Conservation (phyloP, 2,888 invertebrate genomes). For the Lithophane ornitopus region DNA sequence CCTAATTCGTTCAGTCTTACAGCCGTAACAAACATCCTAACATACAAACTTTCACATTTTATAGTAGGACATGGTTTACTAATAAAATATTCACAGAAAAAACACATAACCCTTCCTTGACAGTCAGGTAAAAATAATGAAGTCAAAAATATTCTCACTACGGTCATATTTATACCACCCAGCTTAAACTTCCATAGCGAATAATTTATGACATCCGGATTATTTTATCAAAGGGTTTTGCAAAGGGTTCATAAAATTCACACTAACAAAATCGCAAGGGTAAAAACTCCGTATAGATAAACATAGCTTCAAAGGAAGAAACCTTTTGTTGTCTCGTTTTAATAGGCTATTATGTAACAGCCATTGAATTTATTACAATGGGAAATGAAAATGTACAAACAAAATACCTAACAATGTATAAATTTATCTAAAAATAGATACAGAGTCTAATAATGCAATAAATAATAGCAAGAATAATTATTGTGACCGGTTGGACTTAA, state of each 20-base stretch:
- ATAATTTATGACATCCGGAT: constrained; percentile 55
- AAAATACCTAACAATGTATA: background rate
- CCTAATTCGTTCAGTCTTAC: background rate
- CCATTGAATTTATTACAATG: constrained; percentile 4
- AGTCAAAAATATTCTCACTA: constrained; percentile 16
- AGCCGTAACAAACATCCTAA: background rate
- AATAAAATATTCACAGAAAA: background rate
- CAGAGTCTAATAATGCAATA: background rate
- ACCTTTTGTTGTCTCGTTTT: constrained; percentile 38
- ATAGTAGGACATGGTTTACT: too few species aligned
- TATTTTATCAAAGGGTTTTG: constrained; percentile 58
- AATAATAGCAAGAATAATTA: background rate
- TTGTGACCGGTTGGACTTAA: background rate
- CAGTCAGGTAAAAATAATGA: background rate
- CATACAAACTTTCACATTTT: too few species aligned
- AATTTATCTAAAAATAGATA: background rate
- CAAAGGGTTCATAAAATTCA: constrained; percentile 58
- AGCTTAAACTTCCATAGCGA: constrained; percentile 35
- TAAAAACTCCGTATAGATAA: constrained; percentile 39
- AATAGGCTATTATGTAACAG: constrained; percentile 44
- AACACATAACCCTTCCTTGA: too few species aligned
- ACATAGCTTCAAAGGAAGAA: constrained; percentile 36
- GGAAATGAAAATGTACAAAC: constrained; percentile 18
- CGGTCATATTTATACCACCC: constrained; percentile 18
- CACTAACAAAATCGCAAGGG: constrained; percentile 47